Percentiles rank a stretch among this genome's conserved stretches.
phyloP scores from a whole-genome alignment of 1,140 invertebrate species.

The Cotesia vestalis region DNA sequence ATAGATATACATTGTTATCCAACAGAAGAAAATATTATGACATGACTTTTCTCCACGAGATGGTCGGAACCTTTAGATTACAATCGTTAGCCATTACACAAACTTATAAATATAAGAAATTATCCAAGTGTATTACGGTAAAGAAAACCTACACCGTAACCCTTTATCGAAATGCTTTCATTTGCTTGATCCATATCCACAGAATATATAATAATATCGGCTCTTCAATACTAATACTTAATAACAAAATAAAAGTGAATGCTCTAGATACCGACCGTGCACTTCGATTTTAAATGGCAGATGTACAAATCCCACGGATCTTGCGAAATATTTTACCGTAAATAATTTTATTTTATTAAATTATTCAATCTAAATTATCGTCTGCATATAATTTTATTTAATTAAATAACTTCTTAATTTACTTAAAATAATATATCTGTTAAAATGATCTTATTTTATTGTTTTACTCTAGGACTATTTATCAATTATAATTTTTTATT shows the following conservation, averaged over 20 bases:
- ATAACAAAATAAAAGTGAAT: not conserved
- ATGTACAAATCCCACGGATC: constrained; percentile 17
- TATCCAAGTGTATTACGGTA: not conserved
- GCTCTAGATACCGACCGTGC: constrained; percentile 17
- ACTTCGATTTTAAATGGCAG: constrained; percentile 26
- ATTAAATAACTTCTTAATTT: no score
- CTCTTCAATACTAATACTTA: not conserved
- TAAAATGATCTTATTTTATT: no score
- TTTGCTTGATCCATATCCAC: no score
- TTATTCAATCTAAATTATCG: no score
- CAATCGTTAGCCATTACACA: constrained; percentile 13
- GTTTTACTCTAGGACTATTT: no score
- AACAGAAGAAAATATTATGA: not conserved
- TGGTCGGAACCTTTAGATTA: constrained; percentile 24
- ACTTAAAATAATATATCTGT: not conserved
- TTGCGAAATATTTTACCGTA: not conserved
- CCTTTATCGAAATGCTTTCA: no score
- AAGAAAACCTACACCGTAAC: no score
- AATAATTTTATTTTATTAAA: no score
- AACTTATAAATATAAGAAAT: not conserved
- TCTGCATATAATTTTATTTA: no score
- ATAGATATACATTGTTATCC: no score
- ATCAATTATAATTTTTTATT: no score
- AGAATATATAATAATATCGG: not conserved
- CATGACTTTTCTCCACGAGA: constrained; percentile 11